Percentiles rank a stretch among this genome's conserved stretches.
phyloP scores from a whole-genome alignment of 1,140 invertebrate species.

The Planococcus citri region DNA sequence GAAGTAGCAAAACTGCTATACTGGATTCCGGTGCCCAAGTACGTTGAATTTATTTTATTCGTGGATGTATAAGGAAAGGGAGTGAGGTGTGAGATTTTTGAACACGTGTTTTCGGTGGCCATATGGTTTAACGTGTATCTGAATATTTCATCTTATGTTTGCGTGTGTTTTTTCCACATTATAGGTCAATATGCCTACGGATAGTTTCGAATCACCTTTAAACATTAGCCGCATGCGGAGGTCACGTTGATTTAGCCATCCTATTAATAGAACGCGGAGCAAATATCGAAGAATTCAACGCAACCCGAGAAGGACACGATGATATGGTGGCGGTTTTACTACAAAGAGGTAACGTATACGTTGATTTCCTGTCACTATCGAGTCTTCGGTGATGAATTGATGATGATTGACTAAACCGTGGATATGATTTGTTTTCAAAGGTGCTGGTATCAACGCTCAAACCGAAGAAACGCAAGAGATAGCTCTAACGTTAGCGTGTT shows the following conservation, averaged over 20 bases:
- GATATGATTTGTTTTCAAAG: conserved; percentile 37
- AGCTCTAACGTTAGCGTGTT: conserved; percentile 89
- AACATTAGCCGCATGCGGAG: conserved; percentile 96
- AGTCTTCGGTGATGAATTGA: too few species aligned
- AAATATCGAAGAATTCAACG: conserved; percentile 98
- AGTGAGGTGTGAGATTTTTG: too few species aligned
- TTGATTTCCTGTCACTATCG: too few species aligned
- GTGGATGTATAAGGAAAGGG: too few species aligned
- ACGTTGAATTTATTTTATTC: too few species aligned
- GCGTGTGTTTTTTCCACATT: too few species aligned
- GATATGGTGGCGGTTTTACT: conserved; percentile 93
- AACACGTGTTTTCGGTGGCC: too few species aligned
- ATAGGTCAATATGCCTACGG: conserved; percentile 94
- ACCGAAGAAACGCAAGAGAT: conserved; percentile 98
- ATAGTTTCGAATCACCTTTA: conserved; percentile 97
- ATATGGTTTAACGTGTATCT: too few species aligned
- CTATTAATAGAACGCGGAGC: conserved; percentile 90
- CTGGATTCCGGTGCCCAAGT: conserved; percentile 96
- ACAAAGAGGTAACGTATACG: conserved; percentile 81
- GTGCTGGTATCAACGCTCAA: conserved; percentile 93
- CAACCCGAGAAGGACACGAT: conserved; percentile 93
- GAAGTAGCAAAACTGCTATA: conserved; percentile 75
- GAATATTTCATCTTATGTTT: too few species aligned
- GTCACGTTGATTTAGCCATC: conserved; percentile 92
- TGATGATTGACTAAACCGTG: too few species aligned